These are phyloP conservation scores for Peromyscus aztecus DNA, from an alignment of 2,797 vertebrate species.

Conservation along the genomic window DNA sequence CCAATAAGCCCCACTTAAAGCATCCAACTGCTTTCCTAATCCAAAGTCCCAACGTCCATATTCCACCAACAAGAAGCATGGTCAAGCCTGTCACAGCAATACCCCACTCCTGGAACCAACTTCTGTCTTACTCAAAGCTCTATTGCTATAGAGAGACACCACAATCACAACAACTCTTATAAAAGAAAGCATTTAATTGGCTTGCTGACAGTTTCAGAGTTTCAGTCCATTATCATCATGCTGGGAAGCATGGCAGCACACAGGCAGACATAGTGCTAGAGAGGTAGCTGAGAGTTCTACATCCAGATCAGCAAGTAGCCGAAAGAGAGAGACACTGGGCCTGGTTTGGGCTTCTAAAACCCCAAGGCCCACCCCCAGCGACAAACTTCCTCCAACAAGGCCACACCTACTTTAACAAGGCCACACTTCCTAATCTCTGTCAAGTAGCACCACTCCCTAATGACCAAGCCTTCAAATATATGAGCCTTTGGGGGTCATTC, in stretches of 20 bases:
- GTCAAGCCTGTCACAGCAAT: neutral
- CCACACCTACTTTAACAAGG: neutral
- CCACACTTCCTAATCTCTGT: neutral
- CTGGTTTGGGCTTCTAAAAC: neutral
- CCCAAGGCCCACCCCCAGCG: neutral
- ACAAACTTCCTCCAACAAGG: neutral
- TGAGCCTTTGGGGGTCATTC: neutral
- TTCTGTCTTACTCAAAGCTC: neutral
- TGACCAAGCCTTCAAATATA: neutral
- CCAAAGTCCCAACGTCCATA: neutral
- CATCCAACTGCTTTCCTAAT: neutral
- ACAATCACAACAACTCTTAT: neutral
- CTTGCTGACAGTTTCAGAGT: neutral
- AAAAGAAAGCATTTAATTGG: neutral
- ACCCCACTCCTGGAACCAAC: neutral
- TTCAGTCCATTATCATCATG: neutral
- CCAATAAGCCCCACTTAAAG: neutral
- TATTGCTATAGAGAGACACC: neutral
- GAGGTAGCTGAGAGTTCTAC: neutral
- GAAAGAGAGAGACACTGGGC: neutral
- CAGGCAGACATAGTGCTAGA: neutral
- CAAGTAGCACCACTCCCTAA: neutral
- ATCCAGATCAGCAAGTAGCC: neutral
- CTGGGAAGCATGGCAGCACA: neutral
- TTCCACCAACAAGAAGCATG: neutral